A percentile compares a stretch with the other conserved stretches of the same genome.
Evolutionary conservation across 2,888 invertebrate species (phyloP).

Genomic region (Patella ulyssiponensis): DNA sequence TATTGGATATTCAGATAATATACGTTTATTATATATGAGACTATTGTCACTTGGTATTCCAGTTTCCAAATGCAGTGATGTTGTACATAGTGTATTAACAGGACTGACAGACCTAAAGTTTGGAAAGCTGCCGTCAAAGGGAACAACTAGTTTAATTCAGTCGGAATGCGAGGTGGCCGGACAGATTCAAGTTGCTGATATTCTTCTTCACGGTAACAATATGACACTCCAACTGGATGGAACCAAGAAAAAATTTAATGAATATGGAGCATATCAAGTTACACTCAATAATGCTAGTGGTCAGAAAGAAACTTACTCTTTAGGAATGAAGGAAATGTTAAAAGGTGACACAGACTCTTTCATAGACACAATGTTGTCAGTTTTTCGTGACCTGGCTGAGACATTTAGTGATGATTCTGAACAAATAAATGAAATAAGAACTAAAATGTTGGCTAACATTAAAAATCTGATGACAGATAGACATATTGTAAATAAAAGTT

Average conservation of each 20-base stretch:
- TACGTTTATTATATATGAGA: conserved; percentile 2
- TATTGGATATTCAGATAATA: not conserved
- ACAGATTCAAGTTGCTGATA: not conserved
- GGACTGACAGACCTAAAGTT: not conserved
- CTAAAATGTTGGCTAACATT: not conserved
- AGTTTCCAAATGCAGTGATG: conserved; percentile 1
- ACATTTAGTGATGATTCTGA: not conserved
- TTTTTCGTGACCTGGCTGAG: not conserved
- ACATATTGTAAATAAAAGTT: not conserved
- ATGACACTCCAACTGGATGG: not conserved
- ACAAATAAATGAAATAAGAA: not conserved
- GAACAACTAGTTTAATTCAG: not conserved
- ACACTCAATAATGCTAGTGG: not conserved
- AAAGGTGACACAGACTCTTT: not conserved
- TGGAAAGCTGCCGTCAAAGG: not conserved
- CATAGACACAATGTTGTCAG: not conserved
- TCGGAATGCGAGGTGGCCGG: not conserved
- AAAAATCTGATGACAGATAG: not conserved
- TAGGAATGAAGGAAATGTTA: not conserved
- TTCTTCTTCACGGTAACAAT: not conserved
- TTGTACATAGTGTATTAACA: not conserved
- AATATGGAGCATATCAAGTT: not conserved
- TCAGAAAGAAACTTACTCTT: not conserved
- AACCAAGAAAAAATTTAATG: not conserved
- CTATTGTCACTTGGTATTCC: conserved; percentile 1